phyloP scores from a whole-genome alignment of 2,888 invertebrate species.

The Lepidochitona cinerea region DNA sequence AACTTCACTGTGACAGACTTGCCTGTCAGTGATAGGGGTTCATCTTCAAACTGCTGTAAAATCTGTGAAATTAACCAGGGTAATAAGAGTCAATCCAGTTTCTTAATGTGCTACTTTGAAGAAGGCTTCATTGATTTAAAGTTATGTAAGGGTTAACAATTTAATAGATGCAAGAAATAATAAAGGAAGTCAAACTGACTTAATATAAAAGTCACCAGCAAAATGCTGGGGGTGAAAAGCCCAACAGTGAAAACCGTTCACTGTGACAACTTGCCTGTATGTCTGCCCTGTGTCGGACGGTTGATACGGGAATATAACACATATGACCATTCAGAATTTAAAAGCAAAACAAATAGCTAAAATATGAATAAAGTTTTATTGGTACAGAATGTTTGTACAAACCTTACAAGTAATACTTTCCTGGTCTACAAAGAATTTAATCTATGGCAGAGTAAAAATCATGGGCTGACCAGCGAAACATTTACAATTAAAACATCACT shows the following conservation, averaged over 20 bases:
- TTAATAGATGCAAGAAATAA: no score
- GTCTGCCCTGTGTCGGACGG: no score
- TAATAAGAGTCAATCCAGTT: no score
- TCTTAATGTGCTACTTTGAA: no score
- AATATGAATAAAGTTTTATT: background rate
- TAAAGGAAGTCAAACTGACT: no score
- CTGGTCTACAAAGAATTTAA: background rate
- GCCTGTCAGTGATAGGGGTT: no score
- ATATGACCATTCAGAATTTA: no score
- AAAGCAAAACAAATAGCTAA: background rate
- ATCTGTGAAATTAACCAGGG: no score
- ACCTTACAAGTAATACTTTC: background rate
- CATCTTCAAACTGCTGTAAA: no score
- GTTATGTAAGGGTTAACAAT: no score
- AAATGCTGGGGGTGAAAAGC: constrained; percentile 24
- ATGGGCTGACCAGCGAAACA: background rate
- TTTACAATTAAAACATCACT: background rate
- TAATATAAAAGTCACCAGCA: constrained; percentile 24
- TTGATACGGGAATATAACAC: no score
- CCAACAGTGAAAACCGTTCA: constrained; percentile 28
- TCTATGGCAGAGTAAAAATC: background rate
- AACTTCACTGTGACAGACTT: constrained; percentile 26
- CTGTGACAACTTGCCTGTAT: constrained; percentile 28
- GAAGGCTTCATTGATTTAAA: no score
- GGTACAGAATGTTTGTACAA: background rate